Conservation (phyloP, 2,113 vertebrate genomes). For the Mus spicilegus region DNA sequence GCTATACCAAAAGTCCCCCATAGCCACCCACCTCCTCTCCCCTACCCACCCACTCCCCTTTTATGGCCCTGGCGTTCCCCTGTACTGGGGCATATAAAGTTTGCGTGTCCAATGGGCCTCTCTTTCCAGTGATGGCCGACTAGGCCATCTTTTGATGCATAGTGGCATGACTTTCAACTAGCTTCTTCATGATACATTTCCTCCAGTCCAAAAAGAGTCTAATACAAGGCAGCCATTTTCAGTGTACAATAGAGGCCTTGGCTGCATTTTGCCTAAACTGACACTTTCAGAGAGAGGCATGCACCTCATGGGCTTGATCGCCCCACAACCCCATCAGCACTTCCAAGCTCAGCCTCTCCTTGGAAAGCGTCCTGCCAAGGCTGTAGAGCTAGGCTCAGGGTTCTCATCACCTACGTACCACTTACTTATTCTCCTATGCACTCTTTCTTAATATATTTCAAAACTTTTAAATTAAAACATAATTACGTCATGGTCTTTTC, state of each 20-base stretch:
- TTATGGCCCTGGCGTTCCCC: too few species aligned
- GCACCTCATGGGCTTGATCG: neutral
- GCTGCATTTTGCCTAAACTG: conserved; percentile 44
- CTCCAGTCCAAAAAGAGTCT: conserved; percentile 43
- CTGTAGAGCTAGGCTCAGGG: neutral
- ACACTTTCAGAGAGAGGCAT: neutral
- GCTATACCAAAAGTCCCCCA: too few species aligned
- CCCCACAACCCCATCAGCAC: too few species aligned
- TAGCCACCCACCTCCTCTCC: too few species aligned
- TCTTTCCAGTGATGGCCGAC: too few species aligned
- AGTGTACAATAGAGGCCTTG: conserved; percentile 7
- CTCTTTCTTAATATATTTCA: neutral
- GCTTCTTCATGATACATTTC: conserved; percentile 42
- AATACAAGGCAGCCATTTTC: conserved; percentile 39
- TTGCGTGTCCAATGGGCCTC: too few species aligned
- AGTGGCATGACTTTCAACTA: neutral
- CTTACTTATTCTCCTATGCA: neutral
- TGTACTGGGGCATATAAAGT: too few species aligned
- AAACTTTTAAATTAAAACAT: neutral
- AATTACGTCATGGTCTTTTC: neutral
- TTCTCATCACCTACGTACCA: neutral
- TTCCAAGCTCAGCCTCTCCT: neutral
- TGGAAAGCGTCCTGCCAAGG: neutral
- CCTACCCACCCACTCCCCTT: too few species aligned
- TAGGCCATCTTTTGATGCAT: too few species aligned